Percentiles rank a stretch among this genome's conserved stretches.
phyloP scores from a whole-genome alignment of 2,797 vertebrate species.

The Scyliorhinus canicula region DNA sequence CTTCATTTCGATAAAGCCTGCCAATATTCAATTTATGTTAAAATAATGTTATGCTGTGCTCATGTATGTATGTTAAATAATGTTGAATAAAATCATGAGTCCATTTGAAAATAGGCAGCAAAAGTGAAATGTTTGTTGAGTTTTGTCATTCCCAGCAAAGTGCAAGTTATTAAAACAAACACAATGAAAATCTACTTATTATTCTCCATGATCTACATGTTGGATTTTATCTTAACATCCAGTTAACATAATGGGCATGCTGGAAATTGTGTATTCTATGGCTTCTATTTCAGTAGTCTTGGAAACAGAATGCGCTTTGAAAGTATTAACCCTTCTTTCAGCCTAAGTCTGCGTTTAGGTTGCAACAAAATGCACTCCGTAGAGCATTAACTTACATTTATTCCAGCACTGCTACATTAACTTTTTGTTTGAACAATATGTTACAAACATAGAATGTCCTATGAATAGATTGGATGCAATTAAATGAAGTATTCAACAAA shows the following conservation, averaged over 20 bases:
- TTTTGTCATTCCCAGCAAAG: not conserved
- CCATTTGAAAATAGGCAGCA: not conserved
- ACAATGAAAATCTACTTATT: slow-evolving; percentile 21
- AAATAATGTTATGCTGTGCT: not conserved
- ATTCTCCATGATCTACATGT: not conserved
- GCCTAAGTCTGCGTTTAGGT: not conserved
- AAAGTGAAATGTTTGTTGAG: not conserved
- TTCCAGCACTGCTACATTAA: not conserved
- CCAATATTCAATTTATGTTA: not conserved
- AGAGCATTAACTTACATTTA: not conserved
- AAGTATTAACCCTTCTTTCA: not conserved
- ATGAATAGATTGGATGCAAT: not conserved
- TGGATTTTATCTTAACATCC: not conserved
- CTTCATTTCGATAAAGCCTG: not conserved
- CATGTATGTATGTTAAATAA: not conserved
- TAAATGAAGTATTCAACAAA: not conserved
- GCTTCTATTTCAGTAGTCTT: not conserved
- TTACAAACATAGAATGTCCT: not conserved
- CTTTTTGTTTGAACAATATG: not conserved
- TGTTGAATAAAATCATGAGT: not conserved
- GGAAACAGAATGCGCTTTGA: not conserved
- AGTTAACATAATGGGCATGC: not conserved
- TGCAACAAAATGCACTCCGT: not conserved
- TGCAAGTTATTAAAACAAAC: not conserved
- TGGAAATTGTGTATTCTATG: not conserved